Evolutionary conservation across 2,888 invertebrate genomes (phyloP).

Genomic region (Dusona sp.): DNA sequence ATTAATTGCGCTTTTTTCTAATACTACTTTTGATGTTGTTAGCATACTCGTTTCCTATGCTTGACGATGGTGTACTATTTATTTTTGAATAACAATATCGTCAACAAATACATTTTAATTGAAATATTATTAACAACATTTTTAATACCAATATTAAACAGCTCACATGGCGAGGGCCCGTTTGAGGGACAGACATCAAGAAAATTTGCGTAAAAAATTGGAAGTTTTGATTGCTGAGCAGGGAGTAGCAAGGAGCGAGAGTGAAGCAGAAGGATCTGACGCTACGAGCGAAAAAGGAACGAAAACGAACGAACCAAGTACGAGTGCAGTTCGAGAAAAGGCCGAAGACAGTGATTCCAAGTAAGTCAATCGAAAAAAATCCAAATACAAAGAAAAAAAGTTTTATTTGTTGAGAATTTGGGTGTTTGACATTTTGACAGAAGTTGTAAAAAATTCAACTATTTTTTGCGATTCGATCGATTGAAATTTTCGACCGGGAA

Average conservation of each 20-base stretch:
- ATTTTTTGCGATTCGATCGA: not conserved
- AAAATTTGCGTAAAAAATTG: constrained; percentile 94
- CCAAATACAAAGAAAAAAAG: not conserved
- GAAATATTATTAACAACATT: not conserved
- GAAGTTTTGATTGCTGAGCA: constrained; percentile 95
- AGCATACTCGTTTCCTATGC: constrained; percentile 3
- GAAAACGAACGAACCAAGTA: constrained; percentile 75
- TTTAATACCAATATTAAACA: constrained; percentile 74
- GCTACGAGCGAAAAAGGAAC: constrained; percentile 77
- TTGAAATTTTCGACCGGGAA: not conserved
- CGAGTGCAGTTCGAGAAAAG: constrained; percentile 75
- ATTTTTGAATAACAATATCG: constrained; percentile 34
- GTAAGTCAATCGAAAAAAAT: constrained; percentile 70
- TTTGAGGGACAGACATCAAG: constrained; percentile 96
- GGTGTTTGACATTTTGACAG: not conserved
- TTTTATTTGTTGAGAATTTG: not conserved
- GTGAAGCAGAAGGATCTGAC: constrained; percentile 78
- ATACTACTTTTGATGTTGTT: not conserved
- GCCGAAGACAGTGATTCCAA: constrained; percentile 82
- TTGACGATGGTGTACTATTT: not conserved
- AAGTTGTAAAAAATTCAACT: not conserved
- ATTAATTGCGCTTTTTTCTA: not conserved
- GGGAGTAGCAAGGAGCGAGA: constrained; percentile 86
- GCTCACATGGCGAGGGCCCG: constrained; percentile 98
- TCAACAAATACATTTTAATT: not conserved